These are phyloP conservation scores for Nothobranchius furzeri DNA, from an alignment of 2,113 vertebrate species.

Conservation along the genomic window DNA sequence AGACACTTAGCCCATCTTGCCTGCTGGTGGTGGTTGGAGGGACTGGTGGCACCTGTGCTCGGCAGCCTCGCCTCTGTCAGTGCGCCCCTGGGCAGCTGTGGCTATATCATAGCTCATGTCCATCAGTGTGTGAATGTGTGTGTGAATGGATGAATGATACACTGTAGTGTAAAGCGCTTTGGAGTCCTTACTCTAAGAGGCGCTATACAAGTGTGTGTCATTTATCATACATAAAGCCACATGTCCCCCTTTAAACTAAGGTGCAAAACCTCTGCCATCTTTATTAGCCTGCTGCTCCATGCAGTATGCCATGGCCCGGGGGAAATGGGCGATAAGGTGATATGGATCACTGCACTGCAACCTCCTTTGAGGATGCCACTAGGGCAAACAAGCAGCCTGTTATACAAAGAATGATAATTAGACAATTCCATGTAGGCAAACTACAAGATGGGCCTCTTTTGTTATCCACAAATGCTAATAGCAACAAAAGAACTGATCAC, in stretches of 20 bases:
- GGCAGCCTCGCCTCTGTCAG: too few species aligned
- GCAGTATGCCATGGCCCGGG: constrained; percentile 40
- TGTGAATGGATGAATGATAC: too few species aligned
- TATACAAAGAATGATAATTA: constrained; percentile 74
- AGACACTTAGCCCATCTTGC: too few species aligned
- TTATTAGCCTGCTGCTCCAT: constrained; percentile 54
- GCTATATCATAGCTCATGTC: too few species aligned
- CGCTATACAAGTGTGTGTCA: too few species aligned
- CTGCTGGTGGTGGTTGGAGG: too few species aligned
- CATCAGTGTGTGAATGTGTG: too few species aligned
- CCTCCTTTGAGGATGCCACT: constrained; percentile 56
- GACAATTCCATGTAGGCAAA: constrained; percentile 68
- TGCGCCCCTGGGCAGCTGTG: too few species aligned
- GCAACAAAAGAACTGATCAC: constrained; percentile 49
- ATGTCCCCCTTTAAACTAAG: constrained; percentile 30
- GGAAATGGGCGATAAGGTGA: constrained; percentile 65
- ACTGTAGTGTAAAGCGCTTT: too few species aligned
- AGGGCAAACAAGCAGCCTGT: constrained; percentile 70
- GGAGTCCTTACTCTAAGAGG: too few species aligned
- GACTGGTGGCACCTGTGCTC: too few species aligned
- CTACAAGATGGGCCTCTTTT: constrained; percentile 51
- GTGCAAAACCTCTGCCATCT: constrained; percentile 52
- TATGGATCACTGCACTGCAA: constrained; percentile 70
- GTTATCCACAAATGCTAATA: constrained; percentile 58
- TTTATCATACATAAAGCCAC: neutral